These are phyloP conservation scores for Dioctria linearis DNA, from an alignment of 2,888 invertebrate genomes.

Conservation along the genomic window DNA sequence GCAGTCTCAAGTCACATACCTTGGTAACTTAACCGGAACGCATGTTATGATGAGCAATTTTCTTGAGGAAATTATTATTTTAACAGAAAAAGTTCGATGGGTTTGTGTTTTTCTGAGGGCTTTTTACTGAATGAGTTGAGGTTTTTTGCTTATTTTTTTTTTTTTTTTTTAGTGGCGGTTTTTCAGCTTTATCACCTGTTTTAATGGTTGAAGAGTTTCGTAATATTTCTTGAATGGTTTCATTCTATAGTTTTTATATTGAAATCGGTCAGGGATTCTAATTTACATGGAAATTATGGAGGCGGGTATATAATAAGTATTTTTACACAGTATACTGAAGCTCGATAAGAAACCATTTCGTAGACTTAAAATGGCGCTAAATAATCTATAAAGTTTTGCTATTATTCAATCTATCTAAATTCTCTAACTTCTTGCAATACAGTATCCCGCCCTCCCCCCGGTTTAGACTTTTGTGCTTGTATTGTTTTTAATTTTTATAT, in stretches of 20 bases:
- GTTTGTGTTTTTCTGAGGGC: background rate
- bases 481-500: too few species aligned
- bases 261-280: too few species aligned
- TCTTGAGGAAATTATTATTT: background rate
- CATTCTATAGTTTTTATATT: background rate
- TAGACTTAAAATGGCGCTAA: too few species aligned
- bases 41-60: constrained; percentile 33
- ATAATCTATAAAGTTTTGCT: too few species aligned
- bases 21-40: constrained; percentile 50
- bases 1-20: constrained; percentile 44
- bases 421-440: too few species aligned
- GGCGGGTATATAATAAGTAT: too few species aligned
- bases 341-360: too few species aligned
- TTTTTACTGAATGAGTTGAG: background rate
- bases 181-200: constrained; percentile 21
- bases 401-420: too few species aligned
- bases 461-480: too few species aligned
- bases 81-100: background rate
- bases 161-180: background rate
- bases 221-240: background rate
- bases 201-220: background rate
- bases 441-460: too few species aligned
- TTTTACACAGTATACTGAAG: too few species aligned
- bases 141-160: background rate
- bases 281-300: too few species aligned